Base-by-base conservation (phyloP, 2,797 vertebrate genomes). In the Poliocrania exsul region DNA sequence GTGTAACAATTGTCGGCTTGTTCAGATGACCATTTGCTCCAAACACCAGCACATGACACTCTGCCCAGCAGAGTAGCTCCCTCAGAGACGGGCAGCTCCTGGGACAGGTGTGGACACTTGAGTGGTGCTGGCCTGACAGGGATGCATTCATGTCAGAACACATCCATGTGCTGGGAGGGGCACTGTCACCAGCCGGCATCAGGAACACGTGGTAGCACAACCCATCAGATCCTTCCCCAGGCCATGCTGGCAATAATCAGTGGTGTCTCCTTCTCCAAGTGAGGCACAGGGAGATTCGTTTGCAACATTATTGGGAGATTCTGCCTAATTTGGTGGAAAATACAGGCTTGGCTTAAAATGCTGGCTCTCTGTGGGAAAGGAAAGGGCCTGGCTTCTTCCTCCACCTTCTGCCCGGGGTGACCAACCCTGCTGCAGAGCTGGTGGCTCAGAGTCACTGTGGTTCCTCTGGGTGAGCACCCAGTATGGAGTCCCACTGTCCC, bases 111-210 rank as follows among this genome's bases (percentile, higher is more conserved):
- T 11, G 10, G 24, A 7, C 69, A 10, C 5, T 0, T 5, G 31
- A 42, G 47, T 24, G 16, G 29, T 56, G 61, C 10, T 64, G 77
- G 35, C 40, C 37, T 58, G 23, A 44, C 21, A 17, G 62, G 61
- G 62, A 13, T 17, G 58, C 4, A 1, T 35, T 46, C 16, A 1
- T 2, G 33, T 33, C 38, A 40, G 51, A 84, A 54, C 21, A 73
- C 61, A 57, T 12, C 8, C 1, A 15, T 1, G 21, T 60, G 70
- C 33, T 49, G 44, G 10, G 1, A 8, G 24, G 29, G 42, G n/a
- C 60, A 2, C 0, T 9, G 44, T 28, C 42, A 37, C 33, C 42
- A 38, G 47, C 29, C 1, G 0, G 4, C 28, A 17, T 7, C 0
- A 1, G 58, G 11, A 46, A 18, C 37, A 9, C 1, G 0, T 3